Evolutionary conservation across 2,888 invertebrate species (phyloP), one percentile per base, ranked within the genome.

Genomic region (Pristionchus mayeri): DNA sequence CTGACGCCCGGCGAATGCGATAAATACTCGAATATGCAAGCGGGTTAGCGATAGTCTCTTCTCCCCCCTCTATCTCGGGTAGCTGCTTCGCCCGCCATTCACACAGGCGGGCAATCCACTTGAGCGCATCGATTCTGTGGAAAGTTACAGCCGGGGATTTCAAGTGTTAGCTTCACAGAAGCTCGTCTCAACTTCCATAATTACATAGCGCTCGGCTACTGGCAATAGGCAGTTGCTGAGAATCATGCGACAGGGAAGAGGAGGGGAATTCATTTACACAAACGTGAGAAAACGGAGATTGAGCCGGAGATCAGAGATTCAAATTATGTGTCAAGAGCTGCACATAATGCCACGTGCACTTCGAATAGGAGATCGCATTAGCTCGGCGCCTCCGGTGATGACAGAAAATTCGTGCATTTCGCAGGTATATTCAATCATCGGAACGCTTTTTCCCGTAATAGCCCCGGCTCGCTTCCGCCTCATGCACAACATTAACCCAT

Each of bases 1-100:
- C 63, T 63, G 30, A 60, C 57, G 52, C 52, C 18, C 54, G 27
- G 30, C 57, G 24, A 24, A 60, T 60, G 57, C 30, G 27, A 30
- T 21, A 67, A 67, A 67, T 67, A 67, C 67, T 67, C 21, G 34
- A 37, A 67, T 67, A 67, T 67, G 67, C 67, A 60, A 60, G 57
- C 1, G 57, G 57, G 57, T n/a, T n/a, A n/a, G n/a, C n/a, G n/a
- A n/a, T n/a, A n/a, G n/a, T n/a, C n/a, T n/a, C n/a, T n/a, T n/a
- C n/a, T n/a, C 27, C 27, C 27, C 30, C 57, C 67, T 34, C 67
- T 67, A n/a, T 37, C 67, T 37, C 67, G 67, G 21, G 21, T 34
- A 67, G 21, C 63, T 34, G 6, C 67, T 60, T 18, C 67, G 27
- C 37, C 37, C 6, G 9, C 34, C 37, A 67, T 67, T 67, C 67